phyloP scores from a whole-genome alignment of 23 tunicate genomes.

The Halocynthia roretzi region DNA sequence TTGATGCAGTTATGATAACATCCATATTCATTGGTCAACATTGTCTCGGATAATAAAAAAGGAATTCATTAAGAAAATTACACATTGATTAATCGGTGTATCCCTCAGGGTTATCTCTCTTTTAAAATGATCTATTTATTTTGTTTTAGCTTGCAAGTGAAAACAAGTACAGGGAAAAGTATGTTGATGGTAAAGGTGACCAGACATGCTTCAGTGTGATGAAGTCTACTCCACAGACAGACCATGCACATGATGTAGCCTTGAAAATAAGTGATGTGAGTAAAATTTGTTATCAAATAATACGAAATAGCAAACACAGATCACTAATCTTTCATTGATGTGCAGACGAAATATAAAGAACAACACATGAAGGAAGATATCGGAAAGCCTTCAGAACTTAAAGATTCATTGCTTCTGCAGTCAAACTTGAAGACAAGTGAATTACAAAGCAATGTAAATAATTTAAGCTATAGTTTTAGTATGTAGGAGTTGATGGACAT shows the following conservation, averaged over 20 bases:
- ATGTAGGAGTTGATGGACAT: too few species aligned
- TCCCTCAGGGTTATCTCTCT: too few species aligned
- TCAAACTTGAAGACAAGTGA: conserved; percentile 56
- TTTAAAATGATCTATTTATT: background rate
- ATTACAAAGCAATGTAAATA: conserved; percentile 77
- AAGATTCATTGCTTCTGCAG: conserved; percentile 58
- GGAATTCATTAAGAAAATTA: too few species aligned
- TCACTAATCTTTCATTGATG: background rate
- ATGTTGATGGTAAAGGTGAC: conserved; percentile 31
- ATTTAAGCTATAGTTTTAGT: background rate
- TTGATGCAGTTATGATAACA: too few species aligned
- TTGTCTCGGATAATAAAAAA: too few species aligned
- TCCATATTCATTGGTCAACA: too few species aligned
- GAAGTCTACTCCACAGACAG: conserved; percentile 56
- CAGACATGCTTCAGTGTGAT: conserved; percentile 49
- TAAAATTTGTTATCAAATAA: background rate
- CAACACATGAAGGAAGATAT: conserved; percentile 84
- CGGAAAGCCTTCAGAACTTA: conserved; percentile 66
- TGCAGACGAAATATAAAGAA: conserved; percentile 59
- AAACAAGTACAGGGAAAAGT: conserved; percentile 76
- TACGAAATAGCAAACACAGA: background rate
- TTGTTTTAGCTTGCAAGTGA: conserved; percentile 59
- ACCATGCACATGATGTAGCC: conserved; percentile 58
- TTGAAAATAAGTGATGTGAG: conserved; percentile 51
- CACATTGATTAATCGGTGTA: too few species aligned